Evolutionary conservation across 2,113 vertebrate genomes (phyloP).

Genomic region (Cinclus cinclus): DNA sequence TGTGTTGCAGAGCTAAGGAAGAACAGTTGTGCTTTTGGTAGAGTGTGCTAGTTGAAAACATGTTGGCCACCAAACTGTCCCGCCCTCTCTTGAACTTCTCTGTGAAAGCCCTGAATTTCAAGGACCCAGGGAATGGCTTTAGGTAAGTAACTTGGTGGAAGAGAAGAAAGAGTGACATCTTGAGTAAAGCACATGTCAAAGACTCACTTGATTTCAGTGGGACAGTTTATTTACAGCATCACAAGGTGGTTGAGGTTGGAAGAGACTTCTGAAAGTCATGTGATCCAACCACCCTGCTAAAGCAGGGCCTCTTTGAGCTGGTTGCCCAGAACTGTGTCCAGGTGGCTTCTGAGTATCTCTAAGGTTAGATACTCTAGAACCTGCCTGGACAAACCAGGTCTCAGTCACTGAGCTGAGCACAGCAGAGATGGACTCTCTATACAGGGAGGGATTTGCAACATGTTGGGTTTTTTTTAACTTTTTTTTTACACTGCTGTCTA

Average conservation of each 20-base stretch:
- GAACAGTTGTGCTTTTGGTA: neutral
- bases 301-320: neutral
- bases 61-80: slow-evolving; percentile 67
- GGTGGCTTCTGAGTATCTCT: neutral
- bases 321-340: neutral
- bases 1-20: slow-evolving; percentile 64
- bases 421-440: neutral
- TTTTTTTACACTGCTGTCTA: neutral
- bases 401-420: neutral
- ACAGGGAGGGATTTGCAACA: neutral
- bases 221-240: neutral
- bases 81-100: slow-evolving; percentile 56
- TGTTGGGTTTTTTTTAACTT: neutral
- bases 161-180: neutral
- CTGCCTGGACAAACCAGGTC: neutral
- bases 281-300: neutral
- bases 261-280: neutral
- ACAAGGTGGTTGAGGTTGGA: neutral
- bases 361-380: neutral
- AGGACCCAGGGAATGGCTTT: neutral
- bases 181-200: neutral
- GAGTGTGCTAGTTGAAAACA: neutral
- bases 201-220: neutral
- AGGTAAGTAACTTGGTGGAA: slow-evolving; percentile 49
- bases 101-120: slow-evolving; percentile 50